Evolutionary conservation across 1,140 invertebrate species (phyloP), one percentile per base, ranked within the genome.

Genomic region (Calliopsis andreniformis): DNA sequence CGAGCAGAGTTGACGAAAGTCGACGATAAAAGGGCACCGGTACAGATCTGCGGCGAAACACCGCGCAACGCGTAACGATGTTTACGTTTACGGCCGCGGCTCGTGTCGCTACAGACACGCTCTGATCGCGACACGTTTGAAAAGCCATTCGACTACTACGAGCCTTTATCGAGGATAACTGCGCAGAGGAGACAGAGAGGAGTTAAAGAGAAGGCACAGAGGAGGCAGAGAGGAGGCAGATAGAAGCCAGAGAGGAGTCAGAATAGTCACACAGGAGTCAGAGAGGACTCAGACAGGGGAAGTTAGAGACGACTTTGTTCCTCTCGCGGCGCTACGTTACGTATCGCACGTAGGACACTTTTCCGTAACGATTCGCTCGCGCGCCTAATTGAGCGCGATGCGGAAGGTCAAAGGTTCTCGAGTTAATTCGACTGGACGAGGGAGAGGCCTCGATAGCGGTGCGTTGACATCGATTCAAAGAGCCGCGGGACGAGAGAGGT

Each of bases 261-360:
- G n/a, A n/a, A n/a, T n/a, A n/a, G n/a, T n/a, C n/a, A n/a, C n/a
- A n/a, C n/a, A n/a, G n/a, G n/a, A n/a, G n/a, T n/a, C n/a, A n/a
- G n/a, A n/a, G n/a, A n/a, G n/a, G n/a, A n/a, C n/a, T n/a, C n/a
- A n/a, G n/a, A n/a, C n/a, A n/a, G n/a, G n/a, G n/a, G n/a, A n/a
- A n/a, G n/a, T n/a, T n/a, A n/a, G n/a, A n/a, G n/a, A n/a, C n/a
- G n/a, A n/a, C n/a, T n/a, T n/a, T n/a, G n/a, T n/a, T 69, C 14
- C 14, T 8, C 8, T 12, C 45, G 8, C 5, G 7, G 10, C 18
- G 69, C 10, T 39, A 58, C 71, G 71, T 75, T 75, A 45, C 51
- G 42, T 75, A 20, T 56, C 71, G 42, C 71, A 75, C 71, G 71
- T 67, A 75, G 28, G n/a, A 35, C n/a, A n/a, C 28, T n/a, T 28